These are phyloP conservation scores for Pithys albifrons DNA, from an alignment of 2,113 vertebrate genomes.

Conservation along the genomic window DNA sequence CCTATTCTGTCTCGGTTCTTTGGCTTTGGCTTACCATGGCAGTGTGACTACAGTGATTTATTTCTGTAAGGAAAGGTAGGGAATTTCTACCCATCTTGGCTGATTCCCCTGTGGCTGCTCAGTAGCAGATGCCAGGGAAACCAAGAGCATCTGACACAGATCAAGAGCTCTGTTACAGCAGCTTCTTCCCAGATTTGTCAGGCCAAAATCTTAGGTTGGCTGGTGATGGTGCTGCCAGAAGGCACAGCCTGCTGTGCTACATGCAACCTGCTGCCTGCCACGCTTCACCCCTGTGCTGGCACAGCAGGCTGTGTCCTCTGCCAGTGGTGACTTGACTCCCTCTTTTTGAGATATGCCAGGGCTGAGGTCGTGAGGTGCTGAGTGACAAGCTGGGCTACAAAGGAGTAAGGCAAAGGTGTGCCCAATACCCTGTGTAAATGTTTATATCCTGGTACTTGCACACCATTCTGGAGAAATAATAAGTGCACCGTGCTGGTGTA, in stretches of 20 bases:
- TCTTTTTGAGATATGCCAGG: background rate
- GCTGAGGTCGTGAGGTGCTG: background rate
- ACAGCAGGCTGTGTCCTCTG: background rate
- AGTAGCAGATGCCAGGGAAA: background rate
- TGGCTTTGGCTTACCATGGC: background rate
- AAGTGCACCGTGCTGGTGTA: background rate
- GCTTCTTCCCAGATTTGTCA: background rate
- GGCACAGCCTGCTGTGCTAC: too few species aligned
- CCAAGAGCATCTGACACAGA: fast-evolving
- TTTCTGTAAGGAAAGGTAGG: background rate
- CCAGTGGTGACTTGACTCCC: background rate
- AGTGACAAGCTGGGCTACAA: background rate
- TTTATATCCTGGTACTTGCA: background rate
- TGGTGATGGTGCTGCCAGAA: background rate
- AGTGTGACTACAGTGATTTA: background rate
- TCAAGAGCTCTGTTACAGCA: background rate
- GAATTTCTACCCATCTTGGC: background rate
- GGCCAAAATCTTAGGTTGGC: background rate
- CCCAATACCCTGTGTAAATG: background rate
- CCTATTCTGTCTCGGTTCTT: background rate
- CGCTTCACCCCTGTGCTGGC: fast-evolving
- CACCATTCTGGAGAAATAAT: background rate
- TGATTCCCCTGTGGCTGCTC: background rate
- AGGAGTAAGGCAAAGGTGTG: background rate
- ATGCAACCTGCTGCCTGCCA: background rate